Base-by-base conservation (phyloP, 2,113 vertebrate species). In the Neopipo cinnamomea region DNA sequence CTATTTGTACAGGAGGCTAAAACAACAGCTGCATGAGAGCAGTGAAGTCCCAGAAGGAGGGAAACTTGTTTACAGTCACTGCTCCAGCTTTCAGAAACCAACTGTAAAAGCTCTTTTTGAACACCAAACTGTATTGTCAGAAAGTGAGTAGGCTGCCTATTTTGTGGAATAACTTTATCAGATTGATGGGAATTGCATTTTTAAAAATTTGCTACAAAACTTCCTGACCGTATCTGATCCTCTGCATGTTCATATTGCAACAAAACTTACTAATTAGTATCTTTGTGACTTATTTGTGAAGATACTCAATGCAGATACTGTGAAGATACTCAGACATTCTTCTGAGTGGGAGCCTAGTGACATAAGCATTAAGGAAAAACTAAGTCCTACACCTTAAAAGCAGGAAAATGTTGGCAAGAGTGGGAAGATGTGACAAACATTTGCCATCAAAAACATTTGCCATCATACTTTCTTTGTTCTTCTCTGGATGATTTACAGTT, bases 21-120 rank as follows among this genome's bases (percentile, higher is more conserved):
- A 86, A 86, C 74, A 97, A 96, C 95, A 98, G 96, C 96, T 97
- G 91, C 93, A 47, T 25, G 28, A 78, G 39, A 87, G 59, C 46
- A 77, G 78, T 22, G 27, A 94, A 53, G 55, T 73, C 76, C 58
- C 56, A 77, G 85, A 89, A 93, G 80, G 75, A 84, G 84, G 33
- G 21, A 42, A 93, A 80, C 23, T 81, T 55, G 55, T 76, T 71
- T 68, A 16, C 55, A 86, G 55, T 89, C 35, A 44, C 55, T 78
- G 14, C 39, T 93, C 30, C 31, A 93, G 63, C 33, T 79, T 91
- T 67, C 55, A 68, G 49, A 92, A 85, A 87, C 27, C 44, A 88
- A 82, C 62, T 47, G 42, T 22, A 49, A 89, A 88, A 81, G 74
- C 46, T 83, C 61, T 88, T 25, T 65, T 39, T 65, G 87, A 93